A percentile compares a stretch with the other conserved stretches of the same genome.
These are phyloP conservation scores for Typhlichthys eigenmanni DNA, from an alignment of 2,797 vertebrate species.

Conservation along the genomic window DNA sequence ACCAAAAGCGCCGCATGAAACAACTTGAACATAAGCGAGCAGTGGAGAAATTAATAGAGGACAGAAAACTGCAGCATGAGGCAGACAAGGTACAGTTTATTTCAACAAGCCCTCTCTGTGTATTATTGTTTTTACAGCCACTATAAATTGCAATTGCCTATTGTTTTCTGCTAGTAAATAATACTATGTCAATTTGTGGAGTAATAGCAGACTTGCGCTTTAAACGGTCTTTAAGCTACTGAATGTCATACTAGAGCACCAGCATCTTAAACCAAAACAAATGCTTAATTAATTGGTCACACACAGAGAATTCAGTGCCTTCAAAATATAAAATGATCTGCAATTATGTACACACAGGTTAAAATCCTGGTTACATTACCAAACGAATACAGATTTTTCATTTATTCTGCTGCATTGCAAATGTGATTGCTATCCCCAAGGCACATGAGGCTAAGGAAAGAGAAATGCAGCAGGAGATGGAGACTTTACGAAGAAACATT, in stretches of 20 bases:
- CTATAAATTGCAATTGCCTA: background rate
- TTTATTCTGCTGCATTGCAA: slow-evolving; percentile 5
- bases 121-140: background rate
- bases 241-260: no score
- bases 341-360: no score
- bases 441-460: slow-evolving; percentile 83
- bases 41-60: slow-evolving; percentile 85
- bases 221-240: no score
- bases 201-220: no score
- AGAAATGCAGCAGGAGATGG: slow-evolving; percentile 75
- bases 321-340: no score
- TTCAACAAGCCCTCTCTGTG: background rate
- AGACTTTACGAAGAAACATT: slow-evolving; percentile 76
- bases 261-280: no score
- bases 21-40: slow-evolving; percentile 86
- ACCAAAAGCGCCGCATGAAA: slow-evolving; percentile 87
- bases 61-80: slow-evolving; percentile 75
- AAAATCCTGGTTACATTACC: background rate
- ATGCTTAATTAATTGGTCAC: no score
- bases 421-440: slow-evolving; percentile 59
- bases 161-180: no score
- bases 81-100: slow-evolving; percentile 79
- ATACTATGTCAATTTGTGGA: no score
- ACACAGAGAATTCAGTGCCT: no score
- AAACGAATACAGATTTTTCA: slow-evolving; percentile 4